These are phyloP conservation scores for Pseudomyrmex concolor DNA, from an alignment of 1,140 invertebrate species.

Conservation along the genomic window DNA sequence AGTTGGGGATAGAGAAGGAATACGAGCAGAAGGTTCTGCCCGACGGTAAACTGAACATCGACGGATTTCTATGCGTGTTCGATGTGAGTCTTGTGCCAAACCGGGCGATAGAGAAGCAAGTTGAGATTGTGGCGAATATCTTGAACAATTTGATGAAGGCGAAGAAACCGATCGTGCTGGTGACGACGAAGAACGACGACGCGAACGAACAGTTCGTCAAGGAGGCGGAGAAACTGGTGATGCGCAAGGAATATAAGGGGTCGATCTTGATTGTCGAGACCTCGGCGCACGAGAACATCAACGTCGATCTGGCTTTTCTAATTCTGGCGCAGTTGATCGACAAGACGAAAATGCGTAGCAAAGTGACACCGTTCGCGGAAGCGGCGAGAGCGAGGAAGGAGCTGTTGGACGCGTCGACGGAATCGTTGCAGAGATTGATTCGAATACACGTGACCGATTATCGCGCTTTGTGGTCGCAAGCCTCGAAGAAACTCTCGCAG, in stretches of 20 bases:
- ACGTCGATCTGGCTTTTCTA: constrained; percentile 97
- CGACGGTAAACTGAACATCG: constrained; percentile 96
- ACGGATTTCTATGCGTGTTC: constrained; percentile 98
- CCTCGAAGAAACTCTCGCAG: constrained; percentile 93
- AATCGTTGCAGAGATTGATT: constrained; percentile 94
- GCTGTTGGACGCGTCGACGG: constrained; percentile 94
- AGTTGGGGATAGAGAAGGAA: constrained; percentile 97
- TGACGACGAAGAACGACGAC: constrained; percentile 98
- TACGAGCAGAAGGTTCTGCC: constrained; percentile 97
- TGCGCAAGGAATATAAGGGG: constrained; percentile 96
- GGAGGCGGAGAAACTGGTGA: constrained; percentile 95
- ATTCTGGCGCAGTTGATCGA: constrained; percentile 97
- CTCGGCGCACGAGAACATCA: constrained; percentile 98
- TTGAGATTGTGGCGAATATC: constrained; percentile 93
- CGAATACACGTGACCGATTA: constrained; percentile 93
- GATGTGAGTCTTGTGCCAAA: constrained; percentile 97
- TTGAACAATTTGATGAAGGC: constrained; percentile 94
- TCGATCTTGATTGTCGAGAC: constrained; percentile 96
- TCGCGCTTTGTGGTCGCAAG: constrained; percentile 94
- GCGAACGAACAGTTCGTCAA: constrained; percentile 94
- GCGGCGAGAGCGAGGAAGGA: constrained; percentile 94
- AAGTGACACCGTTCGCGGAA: constrained; percentile 91
- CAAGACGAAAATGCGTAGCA: constrained; percentile 88
- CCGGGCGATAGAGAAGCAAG: constrained; percentile 94
- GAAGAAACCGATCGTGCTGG: constrained; percentile 97